Percentiles rank a stretch among this genome's conserved stretches.
Conservation (phyloP, 2,888 invertebrate species). For the Lacanobia oleracea region DNA sequence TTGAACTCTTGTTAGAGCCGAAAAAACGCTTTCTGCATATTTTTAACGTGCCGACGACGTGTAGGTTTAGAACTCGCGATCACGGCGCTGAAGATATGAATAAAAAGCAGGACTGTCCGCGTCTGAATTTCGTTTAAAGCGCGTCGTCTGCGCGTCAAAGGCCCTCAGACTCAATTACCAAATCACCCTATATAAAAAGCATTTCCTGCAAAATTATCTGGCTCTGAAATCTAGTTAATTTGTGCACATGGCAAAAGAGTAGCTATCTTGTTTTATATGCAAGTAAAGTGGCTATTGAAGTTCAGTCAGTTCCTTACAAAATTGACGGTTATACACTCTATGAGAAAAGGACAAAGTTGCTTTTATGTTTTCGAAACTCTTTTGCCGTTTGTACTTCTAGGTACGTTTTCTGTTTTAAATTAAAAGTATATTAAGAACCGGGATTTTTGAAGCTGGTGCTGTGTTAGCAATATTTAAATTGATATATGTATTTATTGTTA, state of each 20-base stretch:
- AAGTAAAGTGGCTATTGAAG: neutral
- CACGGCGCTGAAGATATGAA: too few species aligned
- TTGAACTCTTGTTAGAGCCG: too few species aligned
- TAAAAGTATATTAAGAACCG: neutral
- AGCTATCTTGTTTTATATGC: neutral
- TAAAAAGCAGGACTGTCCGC: too few species aligned
- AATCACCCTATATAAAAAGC: too few species aligned
- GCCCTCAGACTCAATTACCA: too few species aligned
- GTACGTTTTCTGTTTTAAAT: neutral
- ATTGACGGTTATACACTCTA: neutral
- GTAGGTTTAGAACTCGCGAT: too few species aligned
- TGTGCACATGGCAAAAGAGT: neutral
- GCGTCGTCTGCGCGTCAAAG: too few species aligned
- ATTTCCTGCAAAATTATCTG: neutral
- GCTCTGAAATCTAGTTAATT: neutral
- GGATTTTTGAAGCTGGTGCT: slow-evolving; percentile 31
- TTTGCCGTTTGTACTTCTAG: slow-evolving; percentile 18
- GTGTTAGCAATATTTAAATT: slow-evolving; percentile 34
- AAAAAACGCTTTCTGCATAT: too few species aligned
- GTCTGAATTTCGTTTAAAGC: too few species aligned
- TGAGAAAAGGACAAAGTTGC: neutral
- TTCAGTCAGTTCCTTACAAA: neutral
- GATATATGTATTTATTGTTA: slow-evolving; percentile 7
- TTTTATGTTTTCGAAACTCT: neutral
- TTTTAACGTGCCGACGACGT: too few species aligned